phyloP scores from a whole-genome alignment of 2,113 vertebrate species.

The Dicerorhinus sumatrensis region DNA sequence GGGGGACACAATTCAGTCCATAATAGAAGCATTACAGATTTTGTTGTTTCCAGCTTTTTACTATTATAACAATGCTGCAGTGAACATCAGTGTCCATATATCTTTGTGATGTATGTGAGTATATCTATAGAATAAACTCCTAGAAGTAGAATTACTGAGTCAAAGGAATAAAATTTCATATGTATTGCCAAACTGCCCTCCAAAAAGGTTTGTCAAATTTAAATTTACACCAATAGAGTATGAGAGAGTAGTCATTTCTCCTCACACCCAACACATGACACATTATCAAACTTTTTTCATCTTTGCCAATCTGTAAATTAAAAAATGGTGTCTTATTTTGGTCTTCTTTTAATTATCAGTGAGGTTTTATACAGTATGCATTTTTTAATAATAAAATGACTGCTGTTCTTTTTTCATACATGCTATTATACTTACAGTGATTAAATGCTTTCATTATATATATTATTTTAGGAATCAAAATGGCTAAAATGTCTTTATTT shows the following conservation, averaged over 20 bases:
- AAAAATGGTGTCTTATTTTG: not conserved
- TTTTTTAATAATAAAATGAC: not conserved
- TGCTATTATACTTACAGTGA: not conserved
- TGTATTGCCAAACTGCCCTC: not conserved
- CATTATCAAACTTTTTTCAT: not conserved
- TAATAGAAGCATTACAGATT: not conserved
- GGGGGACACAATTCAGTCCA: not conserved
- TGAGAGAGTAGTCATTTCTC: not conserved
- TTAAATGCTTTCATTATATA: not conserved
- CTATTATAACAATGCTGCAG: not conserved
- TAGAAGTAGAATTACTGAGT: not conserved
- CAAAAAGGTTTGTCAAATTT: not conserved
- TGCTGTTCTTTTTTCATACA: not conserved
- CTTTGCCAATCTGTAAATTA: not conserved
- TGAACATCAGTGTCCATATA: not conserved
- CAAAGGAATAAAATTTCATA: not conserved
- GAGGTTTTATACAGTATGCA: not conserved
- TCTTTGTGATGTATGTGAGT: not conserved
- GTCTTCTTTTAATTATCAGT: not conserved
- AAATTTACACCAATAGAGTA: not conserved
- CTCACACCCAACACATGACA: not conserved
- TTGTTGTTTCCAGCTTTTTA: not conserved
- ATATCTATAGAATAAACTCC: not conserved
- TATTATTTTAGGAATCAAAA: conserved; percentile 19
- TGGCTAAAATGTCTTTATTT: not conserved